Evolutionary conservation across 1,140 invertebrate species (phyloP), one percentile per base, ranked within the genome.

Genomic region (Heliconius hewitsoni): DNA sequence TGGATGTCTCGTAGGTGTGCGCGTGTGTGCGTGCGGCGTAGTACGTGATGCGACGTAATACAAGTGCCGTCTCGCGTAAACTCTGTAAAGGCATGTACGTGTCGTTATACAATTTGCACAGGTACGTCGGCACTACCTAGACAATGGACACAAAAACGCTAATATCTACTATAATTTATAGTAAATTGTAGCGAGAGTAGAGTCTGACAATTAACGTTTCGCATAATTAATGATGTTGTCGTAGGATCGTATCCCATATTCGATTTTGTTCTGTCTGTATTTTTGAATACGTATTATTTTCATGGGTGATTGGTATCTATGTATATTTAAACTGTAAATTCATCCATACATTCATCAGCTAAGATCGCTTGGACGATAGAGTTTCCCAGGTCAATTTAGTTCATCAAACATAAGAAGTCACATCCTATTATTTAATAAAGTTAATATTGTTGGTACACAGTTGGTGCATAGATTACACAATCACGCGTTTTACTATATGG

Each of bases 11-110:
- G 91, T 93, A 93, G 92, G 91, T 87, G 75, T 88, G 84, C 89
- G 74, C 83, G 82, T 89, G 90, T 94, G 91, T 90, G 87, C 75
- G 88, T 90, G 85, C 87, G 86, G 86, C 90, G 91, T 92, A 92
- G 87, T 90, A 93, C 89, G 91, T 91, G 87, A 90, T 88, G 88
- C 89, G 87, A 89, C 88, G 86, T 89, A 91, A 91, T 87, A 89
- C 86, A 89, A 90, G 87, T 87, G 82, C 80, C 85, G 91, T 92
- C 92, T 93, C 91, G 86, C 91, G 92, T 94, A 93, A 92, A 90
- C 89, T 87, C 86, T 88, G 87, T 83, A 83, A 86, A 87, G 83
- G 80, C 84, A 87, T 76, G 82, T 73, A 73, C 71, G 73, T 23
- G 23, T 60, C 71, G 74, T 77, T 77, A 74, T 77, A 77, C 76